Conservation (phyloP, 2,113 vertebrate genomes). For the Limnothrissa miodon region DNA sequence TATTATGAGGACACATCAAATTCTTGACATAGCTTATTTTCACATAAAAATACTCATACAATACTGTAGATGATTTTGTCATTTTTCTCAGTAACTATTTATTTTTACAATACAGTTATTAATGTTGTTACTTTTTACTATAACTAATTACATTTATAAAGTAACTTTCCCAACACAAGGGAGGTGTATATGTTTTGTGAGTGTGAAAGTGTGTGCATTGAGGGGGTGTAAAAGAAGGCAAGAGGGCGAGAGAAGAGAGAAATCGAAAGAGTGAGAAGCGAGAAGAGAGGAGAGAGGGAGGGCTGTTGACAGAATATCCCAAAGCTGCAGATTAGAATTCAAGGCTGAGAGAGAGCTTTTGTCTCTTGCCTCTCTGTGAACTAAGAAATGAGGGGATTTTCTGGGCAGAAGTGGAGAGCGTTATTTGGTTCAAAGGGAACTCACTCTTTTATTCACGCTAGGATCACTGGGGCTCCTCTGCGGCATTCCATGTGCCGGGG, state of each 20-base stretch:
- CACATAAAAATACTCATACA: too few relatives aligned
- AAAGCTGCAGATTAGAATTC: constrained; percentile 34
- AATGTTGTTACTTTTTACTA: too few relatives aligned
- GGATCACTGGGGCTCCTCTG: constrained; percentile 14
- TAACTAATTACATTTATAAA: too few relatives aligned
- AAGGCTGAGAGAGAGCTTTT: constrained; percentile 34
- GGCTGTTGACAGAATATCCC: constrained; percentile 13
- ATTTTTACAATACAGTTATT: too few relatives aligned
- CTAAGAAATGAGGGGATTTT: constrained; percentile 41
- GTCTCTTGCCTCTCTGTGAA: constrained; percentile 31
- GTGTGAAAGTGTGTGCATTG: neutral
- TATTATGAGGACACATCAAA: too few relatives aligned
- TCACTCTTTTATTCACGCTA: constrained; percentile 17
- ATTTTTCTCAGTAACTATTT: too few relatives aligned
- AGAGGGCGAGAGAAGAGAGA: constrained; percentile 10
- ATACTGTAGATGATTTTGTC: too few relatives aligned
- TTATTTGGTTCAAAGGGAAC: constrained; percentile 36
- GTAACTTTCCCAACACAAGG: too few relatives aligned
- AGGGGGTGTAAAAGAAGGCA: neutral
- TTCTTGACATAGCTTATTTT: too few relatives aligned
- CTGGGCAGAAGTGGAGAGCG: constrained; percentile 24
- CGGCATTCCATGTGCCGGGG: constrained; percentile 2
- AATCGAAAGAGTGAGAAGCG: constrained; percentile 9
- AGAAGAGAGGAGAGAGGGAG: neutral
- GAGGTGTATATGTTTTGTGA: neutral